These are phyloP conservation scores for Drosophila albomicans DNA, from an alignment of 1,140 invertebrate genomes.

Conservation along the genomic window DNA sequence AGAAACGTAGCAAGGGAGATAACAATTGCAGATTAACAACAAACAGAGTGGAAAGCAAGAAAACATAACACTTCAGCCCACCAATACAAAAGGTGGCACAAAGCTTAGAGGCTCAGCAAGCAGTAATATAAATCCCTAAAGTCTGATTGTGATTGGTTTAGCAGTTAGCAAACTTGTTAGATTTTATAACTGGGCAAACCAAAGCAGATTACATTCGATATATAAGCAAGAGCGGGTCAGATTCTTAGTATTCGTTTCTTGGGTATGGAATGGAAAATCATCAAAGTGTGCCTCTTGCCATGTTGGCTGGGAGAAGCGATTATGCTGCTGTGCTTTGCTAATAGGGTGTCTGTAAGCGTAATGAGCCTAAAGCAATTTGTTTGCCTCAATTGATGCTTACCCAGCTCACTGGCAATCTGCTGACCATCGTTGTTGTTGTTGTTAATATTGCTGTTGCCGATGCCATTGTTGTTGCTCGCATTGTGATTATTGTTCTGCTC, in stretches of 20 bases:
- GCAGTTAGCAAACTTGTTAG: conserved; percentile 2
- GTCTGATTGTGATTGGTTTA: conserved; percentile 20
- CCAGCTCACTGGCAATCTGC: conserved; percentile 65
- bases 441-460: conserved; percentile 48
- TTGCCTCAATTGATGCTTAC: conserved; percentile 49
- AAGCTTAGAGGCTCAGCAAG: conserved; percentile 3
- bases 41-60: neutral
- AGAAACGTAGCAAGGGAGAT: neutral
- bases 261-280: neutral
- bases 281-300: conserved; percentile 7
- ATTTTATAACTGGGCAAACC: neutral
- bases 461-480: conserved; percentile 61
- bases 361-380: conserved; percentile 47
- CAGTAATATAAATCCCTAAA: conserved; percentile 12
- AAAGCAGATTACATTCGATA: neutral
- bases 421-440: conserved; percentile 79
- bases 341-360: conserved; percentile 33
- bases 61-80: neutral
- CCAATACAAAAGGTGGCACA: neutral
- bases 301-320: conserved; percentile 12
- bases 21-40: conserved; percentile 34
- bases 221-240: neutral
- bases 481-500: conserved; percentile 79
- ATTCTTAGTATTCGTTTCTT: neutral
- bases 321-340: conserved; percentile 19